These are phyloP conservation scores for Blastobasis lacticolella DNA, from an alignment of 2,888 invertebrate species.

Conservation along the genomic window DNA sequence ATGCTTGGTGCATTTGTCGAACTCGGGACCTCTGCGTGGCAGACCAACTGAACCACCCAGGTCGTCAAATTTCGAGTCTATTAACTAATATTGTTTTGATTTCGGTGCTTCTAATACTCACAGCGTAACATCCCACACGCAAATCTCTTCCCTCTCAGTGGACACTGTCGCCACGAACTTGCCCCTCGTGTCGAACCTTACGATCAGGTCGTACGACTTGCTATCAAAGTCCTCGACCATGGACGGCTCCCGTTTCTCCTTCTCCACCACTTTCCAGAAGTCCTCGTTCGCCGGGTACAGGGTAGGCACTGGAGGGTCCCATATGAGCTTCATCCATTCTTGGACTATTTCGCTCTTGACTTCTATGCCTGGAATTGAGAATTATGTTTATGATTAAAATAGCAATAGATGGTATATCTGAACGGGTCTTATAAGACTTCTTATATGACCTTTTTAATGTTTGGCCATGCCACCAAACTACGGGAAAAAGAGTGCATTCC, in stretches of 20 bases:
- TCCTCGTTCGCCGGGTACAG: conserved; percentile 73
- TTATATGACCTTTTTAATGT: no score
- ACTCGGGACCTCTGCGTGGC: no score
- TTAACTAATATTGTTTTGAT: neutral
- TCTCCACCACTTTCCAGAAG: conserved; percentile 49
- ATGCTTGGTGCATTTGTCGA: no score
- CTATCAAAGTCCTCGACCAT: conserved; percentile 57
- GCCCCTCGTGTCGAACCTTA: conserved; percentile 77
- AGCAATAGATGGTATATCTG: no score
- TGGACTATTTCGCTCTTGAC: conserved; percentile 50
- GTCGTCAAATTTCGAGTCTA: no score
- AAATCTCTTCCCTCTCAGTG: conserved; percentile 83
- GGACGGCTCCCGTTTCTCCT: conserved; percentile 43
- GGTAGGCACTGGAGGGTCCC: conserved; percentile 75
- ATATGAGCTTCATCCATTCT: conserved; percentile 59
- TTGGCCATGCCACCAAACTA: no score
- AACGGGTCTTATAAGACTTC: no score
- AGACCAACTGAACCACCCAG: no score
- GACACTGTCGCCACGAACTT: conserved; percentile 84
- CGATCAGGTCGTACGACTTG: conserved; percentile 75
- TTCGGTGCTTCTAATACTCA: conserved; percentile 34
- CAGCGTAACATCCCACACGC: conserved; percentile 84
- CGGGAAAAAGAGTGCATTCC: no score
- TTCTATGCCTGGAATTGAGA: conserved; percentile 20
- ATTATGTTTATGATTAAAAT: no score